Evolutionary conservation across 2,113 vertebrate genomes (phyloP).

Genomic region (Corythornis madagascariensis): DNA sequence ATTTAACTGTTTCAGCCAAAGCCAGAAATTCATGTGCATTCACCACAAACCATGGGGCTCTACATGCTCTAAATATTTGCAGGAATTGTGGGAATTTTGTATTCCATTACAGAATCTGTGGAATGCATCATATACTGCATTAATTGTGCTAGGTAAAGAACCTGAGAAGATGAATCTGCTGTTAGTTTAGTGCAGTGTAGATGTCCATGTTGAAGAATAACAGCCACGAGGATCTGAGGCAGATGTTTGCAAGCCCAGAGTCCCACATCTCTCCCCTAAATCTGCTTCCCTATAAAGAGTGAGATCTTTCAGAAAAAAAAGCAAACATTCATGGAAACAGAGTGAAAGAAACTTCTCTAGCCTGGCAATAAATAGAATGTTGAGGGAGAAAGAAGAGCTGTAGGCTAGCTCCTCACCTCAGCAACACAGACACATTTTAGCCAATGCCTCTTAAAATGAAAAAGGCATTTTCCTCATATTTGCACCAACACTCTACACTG

Average conservation of each 20-base stretch:
- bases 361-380: neutral
- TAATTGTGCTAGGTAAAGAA: constrained; percentile 44
- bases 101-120: constrained; percentile 49
- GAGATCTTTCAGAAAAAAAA: neutral
- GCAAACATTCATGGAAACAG: neutral
- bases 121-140: constrained; percentile 42
- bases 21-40: constrained; percentile 19
- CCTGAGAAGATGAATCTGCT: neutral
- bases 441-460: neutral
- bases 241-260: accelerated
- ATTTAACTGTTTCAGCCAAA: constrained; percentile 51
- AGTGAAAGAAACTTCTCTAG: neutral
- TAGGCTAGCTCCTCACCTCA: neutral
- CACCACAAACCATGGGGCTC: neutral
- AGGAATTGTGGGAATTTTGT: neutral
- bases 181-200: neutral
- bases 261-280: neutral
- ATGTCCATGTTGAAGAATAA: neutral
- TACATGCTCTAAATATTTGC: neutral
- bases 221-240: neutral
- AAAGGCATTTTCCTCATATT: neutral
- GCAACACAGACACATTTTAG: neutral
- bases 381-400: neutral
- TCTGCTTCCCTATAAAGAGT: neutral
- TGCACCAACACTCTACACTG: neutral